A percentile compares a stretch with the other conserved stretches of the same genome.
Evolutionary conservation across 1,140 invertebrate species (phyloP).

Genomic region (Reticulitermes speratus): DNA sequence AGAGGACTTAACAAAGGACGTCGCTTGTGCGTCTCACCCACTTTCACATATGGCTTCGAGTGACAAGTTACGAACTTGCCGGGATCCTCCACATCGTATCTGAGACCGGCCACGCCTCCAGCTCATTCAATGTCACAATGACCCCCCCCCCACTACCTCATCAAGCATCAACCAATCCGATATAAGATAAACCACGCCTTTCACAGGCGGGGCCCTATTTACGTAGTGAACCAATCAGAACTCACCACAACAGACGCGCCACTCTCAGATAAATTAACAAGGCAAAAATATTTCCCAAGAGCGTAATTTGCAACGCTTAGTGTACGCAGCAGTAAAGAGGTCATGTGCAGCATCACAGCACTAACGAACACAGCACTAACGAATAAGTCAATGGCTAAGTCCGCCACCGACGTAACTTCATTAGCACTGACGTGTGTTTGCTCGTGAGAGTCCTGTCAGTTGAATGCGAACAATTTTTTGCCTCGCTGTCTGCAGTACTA

Average conservation of each 20-base stretch:
- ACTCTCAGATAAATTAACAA: not conserved
- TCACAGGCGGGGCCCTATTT: not conserved
- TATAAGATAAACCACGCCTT: not conserved
- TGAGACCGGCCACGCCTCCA: not conserved
- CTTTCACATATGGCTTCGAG: conserved; percentile 9
- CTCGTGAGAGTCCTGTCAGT: too few relatives aligned
- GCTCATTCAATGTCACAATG: not conserved
- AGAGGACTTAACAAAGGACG: not conserved
- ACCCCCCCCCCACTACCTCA: not conserved
- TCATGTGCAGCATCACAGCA: too few relatives aligned
- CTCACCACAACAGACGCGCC: not conserved
- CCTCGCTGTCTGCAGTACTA: too few relatives aligned
- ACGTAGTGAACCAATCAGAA: not conserved
- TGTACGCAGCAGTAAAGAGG: not conserved
- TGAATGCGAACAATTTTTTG: too few relatives aligned
- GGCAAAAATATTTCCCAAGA: not conserved
- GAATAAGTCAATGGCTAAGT: too few relatives aligned
- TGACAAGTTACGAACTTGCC: not conserved
- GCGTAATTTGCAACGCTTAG: not conserved
- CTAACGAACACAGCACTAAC: too few relatives aligned
- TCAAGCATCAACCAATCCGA: not conserved
- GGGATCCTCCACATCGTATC: not conserved
- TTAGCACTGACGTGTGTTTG: too few relatives aligned
- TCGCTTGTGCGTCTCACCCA: not conserved
- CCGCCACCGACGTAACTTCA: too few relatives aligned